Percentiles rank a stretch among this genome's conserved stretches.
Conservation (phyloP, 2,797 vertebrate species). For the Acanthiza pusilla region DNA sequence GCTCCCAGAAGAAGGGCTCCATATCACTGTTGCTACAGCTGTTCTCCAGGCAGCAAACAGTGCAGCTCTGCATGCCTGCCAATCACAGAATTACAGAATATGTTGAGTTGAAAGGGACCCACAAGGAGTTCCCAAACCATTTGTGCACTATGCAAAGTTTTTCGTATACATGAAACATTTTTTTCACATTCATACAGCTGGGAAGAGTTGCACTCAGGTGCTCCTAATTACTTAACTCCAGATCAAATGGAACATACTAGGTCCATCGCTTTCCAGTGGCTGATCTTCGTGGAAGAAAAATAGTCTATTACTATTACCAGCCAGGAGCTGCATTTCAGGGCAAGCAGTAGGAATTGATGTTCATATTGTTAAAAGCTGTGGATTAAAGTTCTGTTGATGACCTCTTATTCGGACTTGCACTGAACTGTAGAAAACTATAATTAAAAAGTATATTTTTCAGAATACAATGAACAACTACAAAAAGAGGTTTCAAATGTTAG, state of each 20-base stretch:
- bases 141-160: neutral
- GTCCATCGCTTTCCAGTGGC: neutral
- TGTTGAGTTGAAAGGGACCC: neutral
- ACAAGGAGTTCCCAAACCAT: neutral
- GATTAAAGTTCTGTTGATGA: conserved; percentile 19
- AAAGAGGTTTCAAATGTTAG: conserved; percentile 31
- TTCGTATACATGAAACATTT: neutral
- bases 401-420: neutral
- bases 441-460: conserved; percentile 9
- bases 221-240: conserved; percentile 17
- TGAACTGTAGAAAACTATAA: conserved; percentile 26
- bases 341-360: neutral
- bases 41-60: neutral
- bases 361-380: neutral
- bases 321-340: neutral
- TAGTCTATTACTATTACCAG: neutral
- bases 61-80: neutral
- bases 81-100: neutral
- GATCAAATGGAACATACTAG: neutral
- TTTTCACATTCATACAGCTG: neutral
- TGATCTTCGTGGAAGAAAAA: neutral
- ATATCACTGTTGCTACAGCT: neutral
- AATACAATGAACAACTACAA: conserved; percentile 15
- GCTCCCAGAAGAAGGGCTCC: neutral
- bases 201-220: neutral